A percentile compares a stretch with the other conserved stretches of the same genome.
Conservation (phyloP, 2,888 invertebrate species). For the Cinara cedri region DNA sequence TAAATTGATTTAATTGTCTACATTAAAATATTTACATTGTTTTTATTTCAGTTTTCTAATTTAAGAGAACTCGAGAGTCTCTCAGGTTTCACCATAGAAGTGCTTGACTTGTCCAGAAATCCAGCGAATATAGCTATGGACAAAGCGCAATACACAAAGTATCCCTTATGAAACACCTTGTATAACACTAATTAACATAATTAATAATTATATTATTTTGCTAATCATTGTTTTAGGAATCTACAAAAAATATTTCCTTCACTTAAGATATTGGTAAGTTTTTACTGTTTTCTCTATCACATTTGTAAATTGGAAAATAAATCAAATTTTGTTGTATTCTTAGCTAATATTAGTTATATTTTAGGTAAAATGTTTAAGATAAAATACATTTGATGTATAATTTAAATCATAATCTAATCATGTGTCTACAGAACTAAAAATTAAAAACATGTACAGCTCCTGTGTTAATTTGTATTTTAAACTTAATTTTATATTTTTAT, state of each 20-base stretch:
- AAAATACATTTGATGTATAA: conserved; percentile 41
- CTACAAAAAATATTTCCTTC: conserved; percentile 26
- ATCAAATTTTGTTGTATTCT: conserved; percentile 30
- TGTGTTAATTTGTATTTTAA: too few species aligned
- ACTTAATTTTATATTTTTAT: neutral
- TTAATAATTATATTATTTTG: neutral
- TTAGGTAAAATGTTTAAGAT: conserved; percentile 39
- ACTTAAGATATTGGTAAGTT: conserved; percentile 32
- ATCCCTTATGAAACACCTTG: too few species aligned
- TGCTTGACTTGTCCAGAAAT: conserved; percentile 2
- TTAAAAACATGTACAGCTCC: too few species aligned
- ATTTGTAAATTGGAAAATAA: conserved; percentile 19
- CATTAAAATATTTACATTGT: neutral
- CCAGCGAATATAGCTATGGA: neutral
- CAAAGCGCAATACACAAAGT: neutral
- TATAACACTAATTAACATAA: neutral
- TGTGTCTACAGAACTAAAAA: too few species aligned
- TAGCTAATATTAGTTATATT: conserved; percentile 28
- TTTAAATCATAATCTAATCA: neutral
- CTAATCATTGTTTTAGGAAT: conserved; percentile 16
- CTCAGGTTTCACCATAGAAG: conserved; percentile 10
- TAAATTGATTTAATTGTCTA: neutral
- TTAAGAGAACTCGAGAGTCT: neutral
- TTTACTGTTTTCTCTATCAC: neutral
- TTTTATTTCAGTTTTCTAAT: conserved; percentile 6